Base-by-base conservation (phyloP, 2,113 vertebrate genomes). In the Arothron firmamentum region DNA sequence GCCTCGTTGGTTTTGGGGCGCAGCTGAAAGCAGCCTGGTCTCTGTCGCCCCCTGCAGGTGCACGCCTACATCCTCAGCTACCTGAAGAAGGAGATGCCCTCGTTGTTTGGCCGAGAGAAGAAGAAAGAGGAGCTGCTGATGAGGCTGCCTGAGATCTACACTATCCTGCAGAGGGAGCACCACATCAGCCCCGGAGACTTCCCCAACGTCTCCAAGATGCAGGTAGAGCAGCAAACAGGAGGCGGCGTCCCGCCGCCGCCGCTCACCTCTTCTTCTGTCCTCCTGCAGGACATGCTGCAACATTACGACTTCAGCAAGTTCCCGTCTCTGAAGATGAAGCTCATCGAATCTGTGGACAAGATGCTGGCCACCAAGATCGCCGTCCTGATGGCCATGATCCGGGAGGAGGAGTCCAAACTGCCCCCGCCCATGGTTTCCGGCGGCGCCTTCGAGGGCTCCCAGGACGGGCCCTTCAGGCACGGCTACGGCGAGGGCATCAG, bases 41-140 rank as follows among this genome's bases (percentile, higher is more conserved):
- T 47, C 2, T 47, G 45, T 47, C n/a, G 14, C 17, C 21, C 18
- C 49, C 56, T 6, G 18, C 83, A 98, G 96, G 96, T 98, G n/a
- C 96, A 98, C 51, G 96, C 96, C 50, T 98, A 97, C 78, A 96
- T 98, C 86, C 96, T 98, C 89, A 97, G 95, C 82, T 81, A 96
- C 79, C 90, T 98, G 83, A 98, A 96, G 85, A 98, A 93, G 81
- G 96, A 98, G 83, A 98, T 98, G 96, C 96, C 96, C 0, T 90
- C 93, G 45, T 82, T 98, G 5, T 98, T 98, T 63, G 96, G 96
- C 3, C 95, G 94, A 50, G 96, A 98, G 70, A 93, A 93, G 78
- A 98, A 98, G 82, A 98, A 97, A 77, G 94, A 92, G 51, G 96
- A 98, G 75, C 88, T 98, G n/a, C 95, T 98, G 77, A 74, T 63